phyloP scores from a whole-genome alignment of 2,797 vertebrate genomes.

The Caiman crocodilus region DNA sequence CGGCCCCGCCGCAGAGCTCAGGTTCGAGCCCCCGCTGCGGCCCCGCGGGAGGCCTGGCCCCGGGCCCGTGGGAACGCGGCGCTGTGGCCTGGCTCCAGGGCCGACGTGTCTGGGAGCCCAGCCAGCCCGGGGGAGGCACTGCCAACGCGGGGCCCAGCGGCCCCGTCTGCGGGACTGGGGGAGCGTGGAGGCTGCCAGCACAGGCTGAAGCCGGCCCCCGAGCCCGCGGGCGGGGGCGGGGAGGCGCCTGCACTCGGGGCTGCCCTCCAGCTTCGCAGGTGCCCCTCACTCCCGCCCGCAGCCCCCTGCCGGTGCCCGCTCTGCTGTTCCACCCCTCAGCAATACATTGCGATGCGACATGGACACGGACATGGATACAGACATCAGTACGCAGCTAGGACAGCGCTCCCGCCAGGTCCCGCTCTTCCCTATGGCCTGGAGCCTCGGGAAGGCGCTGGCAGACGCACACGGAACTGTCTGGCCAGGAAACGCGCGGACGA shows the following conservation, averaged over 20 bases:
- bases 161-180: too few relatives aligned
- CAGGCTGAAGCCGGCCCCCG: not conserved
- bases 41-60: not conserved
- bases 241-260: conserved; percentile 32
- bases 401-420: not conserved
- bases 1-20: too few relatives aligned
- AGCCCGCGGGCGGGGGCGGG: conserved; percentile 18
- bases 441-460: too few relatives aligned
- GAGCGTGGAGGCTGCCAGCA: too few relatives aligned
- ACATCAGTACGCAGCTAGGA: not conserved
- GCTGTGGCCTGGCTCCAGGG: not conserved
- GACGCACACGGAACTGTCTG: too few relatives aligned
- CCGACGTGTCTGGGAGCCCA: not conserved
- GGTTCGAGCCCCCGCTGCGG: not conserved
- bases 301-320: too few relatives aligned
- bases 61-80: conserved; percentile 15
- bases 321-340: not conserved
- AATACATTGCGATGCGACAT: not conserved
- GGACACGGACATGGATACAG: not conserved
- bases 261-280: conserved; percentile 16
- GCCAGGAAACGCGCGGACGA: too few relatives aligned
- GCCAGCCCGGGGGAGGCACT: not conserved
- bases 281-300: too few relatives aligned
- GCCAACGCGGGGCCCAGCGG: not conserved
- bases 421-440: too few relatives aligned